Evolutionary conservation across 2,888 invertebrate species (phyloP), one percentile per base, ranked within the genome.

Genomic region (Pseudanteris insignis): DNA sequence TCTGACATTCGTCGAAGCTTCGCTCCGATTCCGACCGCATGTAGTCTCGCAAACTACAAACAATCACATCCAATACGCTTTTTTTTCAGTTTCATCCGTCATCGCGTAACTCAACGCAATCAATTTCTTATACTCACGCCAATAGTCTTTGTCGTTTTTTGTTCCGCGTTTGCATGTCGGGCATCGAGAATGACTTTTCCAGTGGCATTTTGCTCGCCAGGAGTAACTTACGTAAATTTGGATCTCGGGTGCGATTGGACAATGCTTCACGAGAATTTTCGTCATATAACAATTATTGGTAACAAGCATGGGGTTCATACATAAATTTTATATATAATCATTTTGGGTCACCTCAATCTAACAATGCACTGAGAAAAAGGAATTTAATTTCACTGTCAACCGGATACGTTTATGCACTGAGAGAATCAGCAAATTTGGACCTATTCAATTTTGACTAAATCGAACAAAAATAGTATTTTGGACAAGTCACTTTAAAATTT

Each of bases 171-270:
- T 90, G 88, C 70, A 93, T 90, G 70, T 93, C 91, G 0, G 93
- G 92, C 88, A 93, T 88, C 0, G 92, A 92, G 9, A 88, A 81
- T 0, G 92, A 91, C 77, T 92, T 92, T 73, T 91, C 90, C 33
- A 92, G 76, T 0, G 89, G 88, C 5, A 85, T 85, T 65, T 83
- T 86, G 33, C 80, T 78, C 0, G 84, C 83, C 1, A 86, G 79
- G 15, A 87, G 69, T 21, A 86, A 74, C 37, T 82, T 83, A 48
- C 83, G 83, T 2, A 85, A 69, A 66, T 81, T 83, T 50, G 80
- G 82, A 41, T 86, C 85, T 1, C 82, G 80, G 0, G 81, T 77
- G 21, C 81, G 65, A 69, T 79, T 81, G 29, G 38, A 29, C 2
- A 58, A 33, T 7, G 46, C 46, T 36, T 38, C 30, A 38, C n/a